Evolutionary conservation across 2,888 invertebrate genomes (phyloP).

Genomic region (Cosmorhoe ocellata): DNA sequence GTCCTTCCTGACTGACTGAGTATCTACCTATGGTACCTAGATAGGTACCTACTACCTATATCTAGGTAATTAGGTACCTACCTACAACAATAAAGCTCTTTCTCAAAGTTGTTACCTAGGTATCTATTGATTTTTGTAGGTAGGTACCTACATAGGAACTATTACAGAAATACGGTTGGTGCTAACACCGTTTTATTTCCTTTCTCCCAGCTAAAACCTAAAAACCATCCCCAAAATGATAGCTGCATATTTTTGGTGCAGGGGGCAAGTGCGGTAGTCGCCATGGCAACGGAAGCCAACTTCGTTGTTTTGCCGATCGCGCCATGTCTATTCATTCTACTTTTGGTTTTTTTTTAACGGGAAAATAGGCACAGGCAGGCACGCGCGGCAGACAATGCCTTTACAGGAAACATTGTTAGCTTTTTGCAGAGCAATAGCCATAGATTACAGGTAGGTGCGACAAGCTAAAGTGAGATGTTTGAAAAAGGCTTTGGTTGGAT

Average conservation of each 20-base stretch:
- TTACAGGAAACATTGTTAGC: conserved; percentile 47
- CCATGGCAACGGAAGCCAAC: conserved; percentile 55
- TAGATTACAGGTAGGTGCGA: conserved; percentile 2
- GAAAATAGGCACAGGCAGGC: conserved; percentile 57
- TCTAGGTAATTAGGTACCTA: too few species aligned
- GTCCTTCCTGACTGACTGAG: too few species aligned
- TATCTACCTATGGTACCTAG: too few species aligned
- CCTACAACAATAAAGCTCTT: too few species aligned
- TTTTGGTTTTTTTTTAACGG: conserved; percentile 58
- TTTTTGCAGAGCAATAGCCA: conserved; percentile 29
- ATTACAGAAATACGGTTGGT: too few species aligned
- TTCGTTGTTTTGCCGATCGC: conserved; percentile 77
- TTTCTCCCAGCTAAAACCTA: conserved; percentile 6
- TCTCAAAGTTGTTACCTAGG: too few species aligned
- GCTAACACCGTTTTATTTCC: conserved; percentile 1
- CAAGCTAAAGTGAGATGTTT: too few species aligned
- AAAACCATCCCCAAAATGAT: conserved; percentile 32
- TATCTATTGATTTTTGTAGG: too few species aligned
- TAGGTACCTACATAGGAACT: too few species aligned
- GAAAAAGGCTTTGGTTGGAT: too few species aligned
- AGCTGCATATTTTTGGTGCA: conserved; percentile 54
- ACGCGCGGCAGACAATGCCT: conserved; percentile 51
- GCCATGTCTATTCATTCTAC: conserved; percentile 60
- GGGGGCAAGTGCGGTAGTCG: conserved; percentile 62
- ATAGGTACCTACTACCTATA: too few species aligned